Conservation (phyloP, 2,797 vertebrate genomes). For the Pagetopsis macropterus region DNA sequence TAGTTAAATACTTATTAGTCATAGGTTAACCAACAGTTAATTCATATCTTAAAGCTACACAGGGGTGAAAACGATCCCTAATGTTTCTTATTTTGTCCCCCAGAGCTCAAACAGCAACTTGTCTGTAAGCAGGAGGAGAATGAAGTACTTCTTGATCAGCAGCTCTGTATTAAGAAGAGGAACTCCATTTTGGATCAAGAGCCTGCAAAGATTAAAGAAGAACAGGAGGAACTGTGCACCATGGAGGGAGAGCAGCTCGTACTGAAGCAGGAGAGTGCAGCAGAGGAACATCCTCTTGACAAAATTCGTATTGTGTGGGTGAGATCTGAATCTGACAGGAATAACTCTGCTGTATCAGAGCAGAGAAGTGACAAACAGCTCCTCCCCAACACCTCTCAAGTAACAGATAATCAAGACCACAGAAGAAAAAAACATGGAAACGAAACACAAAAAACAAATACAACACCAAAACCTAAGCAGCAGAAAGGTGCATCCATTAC, state of each 20-base stretch:
- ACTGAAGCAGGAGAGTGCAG: not conserved
- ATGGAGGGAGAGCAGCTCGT: not conserved
- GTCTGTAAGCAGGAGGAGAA: conserved; percentile 10
- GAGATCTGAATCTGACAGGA: not conserved
- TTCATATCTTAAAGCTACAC: not conserved
- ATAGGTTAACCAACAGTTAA: no score
- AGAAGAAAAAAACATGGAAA: not conserved
- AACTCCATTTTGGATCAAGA: conserved; percentile 6
- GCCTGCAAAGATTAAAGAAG: conserved; percentile 26
- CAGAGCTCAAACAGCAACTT: conserved; percentile 19
- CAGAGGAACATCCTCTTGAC: conserved; percentile 6
- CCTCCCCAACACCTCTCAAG: not conserved
- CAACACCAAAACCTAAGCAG: not conserved
- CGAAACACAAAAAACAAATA: not conserved
- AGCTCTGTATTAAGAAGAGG: conserved; percentile 16
- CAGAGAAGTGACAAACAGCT: not conserved
- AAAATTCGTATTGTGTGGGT: conserved; percentile 4
- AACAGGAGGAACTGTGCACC: conserved; percentile 21
- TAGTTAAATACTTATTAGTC: not conserved
- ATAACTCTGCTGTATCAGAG: not conserved
- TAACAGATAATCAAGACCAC: not conserved
- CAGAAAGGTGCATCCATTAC: not conserved
- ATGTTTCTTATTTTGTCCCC: not conserved
- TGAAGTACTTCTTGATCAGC: conserved; percentile 14
- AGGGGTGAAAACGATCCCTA: not conserved